Evolutionary conservation across 2,113 vertebrate genomes (phyloP).

Genomic region (Catagonus wagneri): DNA sequence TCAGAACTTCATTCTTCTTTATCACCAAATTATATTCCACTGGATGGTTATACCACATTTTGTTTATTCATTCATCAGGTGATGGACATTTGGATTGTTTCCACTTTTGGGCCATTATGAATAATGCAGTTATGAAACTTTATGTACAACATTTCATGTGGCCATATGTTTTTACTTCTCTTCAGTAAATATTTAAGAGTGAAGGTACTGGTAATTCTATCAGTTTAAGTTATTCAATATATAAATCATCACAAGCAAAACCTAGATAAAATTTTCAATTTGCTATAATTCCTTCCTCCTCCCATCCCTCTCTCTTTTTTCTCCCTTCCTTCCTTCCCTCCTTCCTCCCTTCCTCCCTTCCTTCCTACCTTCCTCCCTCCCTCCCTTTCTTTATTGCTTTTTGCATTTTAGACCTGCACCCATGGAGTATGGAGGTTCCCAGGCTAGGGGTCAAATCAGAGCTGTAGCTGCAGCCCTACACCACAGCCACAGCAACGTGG

Average conservation of each 20-base stretch:
- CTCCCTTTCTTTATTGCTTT: too few species aligned
- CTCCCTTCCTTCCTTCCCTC: too few species aligned
- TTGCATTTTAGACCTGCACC: too few species aligned
- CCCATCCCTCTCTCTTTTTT: too few species aligned
- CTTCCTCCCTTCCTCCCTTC: too few species aligned
- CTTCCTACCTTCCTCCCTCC: too few species aligned
- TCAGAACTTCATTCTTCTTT: constrained; percentile 28
- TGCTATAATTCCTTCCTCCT: not conserved
- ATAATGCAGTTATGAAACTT: not conserved
- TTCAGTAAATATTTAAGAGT: not conserved
- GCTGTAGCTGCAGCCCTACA: too few species aligned
- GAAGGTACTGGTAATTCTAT: constrained; percentile 7
- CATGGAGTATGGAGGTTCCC: too few species aligned
- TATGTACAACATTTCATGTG: not conserved
- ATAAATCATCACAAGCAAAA: not conserved
- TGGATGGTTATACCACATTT: not conserved
- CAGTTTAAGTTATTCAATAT: constrained; percentile 54
- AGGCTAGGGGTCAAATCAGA: too few species aligned
- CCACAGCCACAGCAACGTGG: too few species aligned
- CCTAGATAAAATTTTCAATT: not conserved
- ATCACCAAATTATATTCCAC: not conserved
- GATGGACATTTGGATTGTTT: not conserved
- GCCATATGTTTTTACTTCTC: not conserved
- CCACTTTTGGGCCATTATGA: not conserved
- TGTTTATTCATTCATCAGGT: not conserved